A percentile compares a stretch with the other conserved stretches of the same genome.
Conservation (phyloP, 2,797 vertebrate genomes). For the Vireo griseus region DNA sequence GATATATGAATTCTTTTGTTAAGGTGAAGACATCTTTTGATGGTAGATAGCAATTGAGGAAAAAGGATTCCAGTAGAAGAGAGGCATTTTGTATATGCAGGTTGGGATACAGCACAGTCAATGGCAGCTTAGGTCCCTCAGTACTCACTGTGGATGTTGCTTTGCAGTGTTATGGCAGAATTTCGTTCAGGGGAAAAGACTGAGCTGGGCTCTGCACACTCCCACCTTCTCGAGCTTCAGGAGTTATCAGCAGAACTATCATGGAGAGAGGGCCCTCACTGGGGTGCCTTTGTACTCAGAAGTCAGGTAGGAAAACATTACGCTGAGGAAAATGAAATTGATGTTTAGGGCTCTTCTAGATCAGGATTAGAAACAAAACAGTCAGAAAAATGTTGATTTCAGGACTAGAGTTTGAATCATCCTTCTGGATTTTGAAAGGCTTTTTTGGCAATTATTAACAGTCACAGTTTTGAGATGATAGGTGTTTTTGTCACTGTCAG, state of each 20-base stretch:
- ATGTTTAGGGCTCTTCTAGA: rapidly evolving
- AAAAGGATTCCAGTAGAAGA: background rate
- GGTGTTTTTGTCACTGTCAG: background rate
- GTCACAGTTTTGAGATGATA: background rate
- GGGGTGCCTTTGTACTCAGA: background rate
- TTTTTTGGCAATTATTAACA: background rate
- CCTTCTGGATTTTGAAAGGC: background rate
- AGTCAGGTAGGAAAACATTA: rapidly evolving
- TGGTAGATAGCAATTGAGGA: background rate
- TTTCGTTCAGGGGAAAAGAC: background rate
- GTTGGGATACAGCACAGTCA: background rate
- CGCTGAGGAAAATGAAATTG: background rate
- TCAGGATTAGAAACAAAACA: background rate
- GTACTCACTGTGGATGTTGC: background rate
- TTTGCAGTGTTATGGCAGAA: background rate
- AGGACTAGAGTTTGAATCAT: background rate
- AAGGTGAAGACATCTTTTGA: background rate
- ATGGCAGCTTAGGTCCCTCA: background rate
- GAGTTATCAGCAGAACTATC: background rate
- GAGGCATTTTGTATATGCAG: background rate
- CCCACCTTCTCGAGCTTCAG: rapidly evolving
- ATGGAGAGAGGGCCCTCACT: rapidly evolving
- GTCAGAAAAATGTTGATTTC: background rate
- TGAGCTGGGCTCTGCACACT: background rate
- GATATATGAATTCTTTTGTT: background rate